Evolutionary conservation across 2,113 vertebrate genomes (phyloP).

Genomic region (Sturnira hondurensis): DNA sequence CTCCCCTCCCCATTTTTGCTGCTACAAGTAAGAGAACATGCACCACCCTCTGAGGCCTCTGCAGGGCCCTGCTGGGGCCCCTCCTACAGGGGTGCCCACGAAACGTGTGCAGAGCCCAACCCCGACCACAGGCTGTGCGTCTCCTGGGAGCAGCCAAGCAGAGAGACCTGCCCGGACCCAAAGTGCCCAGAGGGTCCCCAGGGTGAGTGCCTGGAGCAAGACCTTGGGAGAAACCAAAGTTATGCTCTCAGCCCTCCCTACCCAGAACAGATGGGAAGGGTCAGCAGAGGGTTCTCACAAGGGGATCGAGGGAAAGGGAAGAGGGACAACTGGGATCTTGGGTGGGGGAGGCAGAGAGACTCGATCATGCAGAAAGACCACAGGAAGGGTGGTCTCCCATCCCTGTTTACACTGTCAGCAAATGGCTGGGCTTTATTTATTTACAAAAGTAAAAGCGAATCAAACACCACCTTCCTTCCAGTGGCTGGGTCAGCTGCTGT

Average conservation of each 20-base stretch:
- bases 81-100: neutral
- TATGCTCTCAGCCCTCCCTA: neutral
- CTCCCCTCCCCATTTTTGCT: neutral
- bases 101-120: neutral
- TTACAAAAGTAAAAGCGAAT: neutral
- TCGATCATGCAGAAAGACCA: neutral
- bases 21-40: neutral
- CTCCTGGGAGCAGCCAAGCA: neutral
- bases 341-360: neutral
- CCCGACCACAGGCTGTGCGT: rapidly evolving
- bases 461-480: neutral
- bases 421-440: neutral
- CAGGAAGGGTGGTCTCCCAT: neutral
- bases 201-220: neutral
- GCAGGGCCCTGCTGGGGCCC: neutral
- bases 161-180: neutral
- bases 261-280: neutral
- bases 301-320: neutral
- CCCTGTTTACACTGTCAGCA: neutral
- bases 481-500: neutral
- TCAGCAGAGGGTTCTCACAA: too few species aligned
- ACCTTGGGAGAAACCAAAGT: neutral
- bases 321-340: rapidly evolving
- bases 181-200: neutral
- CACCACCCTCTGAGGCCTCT: neutral